A percentile compares a stretch with the other conserved stretches of the same genome.
Conservation (phyloP, 2,888 invertebrate genomes). For the Rhagonycha fulva region DNA sequence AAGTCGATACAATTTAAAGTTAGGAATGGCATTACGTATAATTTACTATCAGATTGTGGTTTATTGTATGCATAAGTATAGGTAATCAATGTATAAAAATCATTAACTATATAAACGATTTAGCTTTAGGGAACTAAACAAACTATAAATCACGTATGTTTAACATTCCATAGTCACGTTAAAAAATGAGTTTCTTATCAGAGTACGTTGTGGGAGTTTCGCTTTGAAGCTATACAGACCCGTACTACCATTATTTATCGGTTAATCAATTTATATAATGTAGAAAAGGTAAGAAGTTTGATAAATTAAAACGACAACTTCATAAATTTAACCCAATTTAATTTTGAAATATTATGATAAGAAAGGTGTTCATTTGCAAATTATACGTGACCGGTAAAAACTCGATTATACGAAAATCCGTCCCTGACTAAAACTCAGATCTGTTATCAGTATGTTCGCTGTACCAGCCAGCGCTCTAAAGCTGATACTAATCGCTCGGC, state of each 20-base stretch:
- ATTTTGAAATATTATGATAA: neutral
- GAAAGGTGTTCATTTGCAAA: neutral
- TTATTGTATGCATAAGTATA: conserved; percentile 12
- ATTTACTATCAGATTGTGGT: conserved; percentile 15
- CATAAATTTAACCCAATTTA: neutral
- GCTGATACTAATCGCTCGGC: conserved; percentile 30
- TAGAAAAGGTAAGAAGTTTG: neutral
- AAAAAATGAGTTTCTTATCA: conserved; percentile 27
- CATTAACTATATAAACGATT: conserved; percentile 28
- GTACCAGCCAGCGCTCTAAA: conserved; percentile 24
- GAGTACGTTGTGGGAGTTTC: conserved; percentile 25
- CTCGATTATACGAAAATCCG: conserved; percentile 9
- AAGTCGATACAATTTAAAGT: conserved; percentile 7
- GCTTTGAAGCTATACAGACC: conserved; percentile 19
- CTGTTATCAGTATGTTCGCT: conserved; percentile 26
- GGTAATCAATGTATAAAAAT: conserved; percentile 33
- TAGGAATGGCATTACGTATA: conserved; percentile 5
- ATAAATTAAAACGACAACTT: neutral
- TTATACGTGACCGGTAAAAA: neutral
- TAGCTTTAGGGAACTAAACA: conserved; percentile 30
- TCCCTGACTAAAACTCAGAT: conserved; percentile 21
- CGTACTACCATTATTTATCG: conserved; percentile 4
- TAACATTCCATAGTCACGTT: conserved; percentile 32
- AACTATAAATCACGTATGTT: conserved; percentile 34
- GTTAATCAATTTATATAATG: neutral